phyloP scores from a whole-genome alignment of 2,113 vertebrate species.

The Neomonachus schauinslandi region DNA sequence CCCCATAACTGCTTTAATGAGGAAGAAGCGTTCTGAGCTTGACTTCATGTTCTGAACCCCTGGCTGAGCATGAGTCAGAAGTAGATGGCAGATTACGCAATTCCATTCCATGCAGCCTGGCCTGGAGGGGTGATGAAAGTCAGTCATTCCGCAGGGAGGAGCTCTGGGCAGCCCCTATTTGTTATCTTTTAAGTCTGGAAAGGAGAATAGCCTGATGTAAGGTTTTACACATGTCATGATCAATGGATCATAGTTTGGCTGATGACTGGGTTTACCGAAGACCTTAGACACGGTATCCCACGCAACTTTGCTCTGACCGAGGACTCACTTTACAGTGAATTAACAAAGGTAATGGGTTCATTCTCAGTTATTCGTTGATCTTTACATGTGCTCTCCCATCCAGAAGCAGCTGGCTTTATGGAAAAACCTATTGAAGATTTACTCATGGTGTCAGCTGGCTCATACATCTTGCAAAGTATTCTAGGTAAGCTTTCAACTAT shows the following conservation, averaged over 20 bases:
- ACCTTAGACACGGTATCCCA: not conserved
- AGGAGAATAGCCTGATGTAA: not conserved
- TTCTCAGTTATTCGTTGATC: not conserved
- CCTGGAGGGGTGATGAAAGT: not conserved
- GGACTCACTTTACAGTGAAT: not conserved
- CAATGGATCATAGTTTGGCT: not conserved
- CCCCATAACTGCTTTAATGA: not conserved
- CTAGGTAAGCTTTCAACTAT: not conserved
- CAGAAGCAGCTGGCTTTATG: not conserved
- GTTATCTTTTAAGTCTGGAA: not conserved
- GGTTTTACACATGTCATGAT: not conserved
- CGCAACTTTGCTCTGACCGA: not conserved
- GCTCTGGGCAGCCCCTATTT: not conserved
- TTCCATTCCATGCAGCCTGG: not conserved
- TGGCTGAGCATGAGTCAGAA: not conserved
- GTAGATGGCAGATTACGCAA: not conserved
- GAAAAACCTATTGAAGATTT: not conserved
- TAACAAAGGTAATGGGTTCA: not conserved
- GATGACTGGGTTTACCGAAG: not conserved
- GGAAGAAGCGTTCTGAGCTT: not conserved
- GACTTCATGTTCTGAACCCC: not conserved
- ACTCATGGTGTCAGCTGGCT: not conserved
- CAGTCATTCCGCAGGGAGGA: not conserved
- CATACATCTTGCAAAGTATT: not conserved
- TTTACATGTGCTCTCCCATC: not conserved